Evolutionary conservation across 1,140 invertebrate genomes (phyloP), one percentile per base, ranked within the genome.

Genomic region (Globodera rostochiensis): DNA sequence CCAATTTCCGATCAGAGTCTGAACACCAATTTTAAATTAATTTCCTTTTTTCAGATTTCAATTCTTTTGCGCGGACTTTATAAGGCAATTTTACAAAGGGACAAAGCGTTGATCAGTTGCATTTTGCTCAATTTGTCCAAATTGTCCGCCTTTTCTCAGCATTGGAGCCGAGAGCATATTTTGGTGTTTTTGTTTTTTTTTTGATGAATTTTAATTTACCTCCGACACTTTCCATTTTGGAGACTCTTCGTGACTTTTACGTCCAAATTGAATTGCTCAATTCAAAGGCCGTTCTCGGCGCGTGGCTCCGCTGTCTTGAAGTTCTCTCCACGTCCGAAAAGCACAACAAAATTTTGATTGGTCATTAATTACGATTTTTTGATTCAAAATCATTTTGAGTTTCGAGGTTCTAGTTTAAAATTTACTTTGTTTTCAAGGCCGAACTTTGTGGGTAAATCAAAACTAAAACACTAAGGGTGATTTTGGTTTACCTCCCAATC

Each of bases 111-210:
- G 15, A 36, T 57, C 8, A 49, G 21, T 9, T 85, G 83, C 50
- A 21, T 83, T 36, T 53, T 84, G n/a, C 19, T 45, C n/a, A 87
- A 84, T 79, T 64, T 84, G 49, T n/a, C 21, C 7, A 73, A 69
- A 57, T 66, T 84, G 45, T 84, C 85, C 45, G 25, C 77, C 25
- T 57, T 46, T 53, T 77, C 86, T 21, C 73, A 83, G 6, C 86
- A 81, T 74, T 84, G 84, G 84, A 84, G 57, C 45, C n/a, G 9
- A 13, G 60, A 76, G n/a, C 86, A 84, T 36, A 73, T 84, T 57
- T 66, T 50, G 53, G 83, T 84, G 67, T 46, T 49, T 15, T 36
- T 83, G 71, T 5, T 84, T 50, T 80, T 5, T 84, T 50, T 80
- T 5, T 5, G 15, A 8, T 74, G 46, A 57, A 3, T 66, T 73